These are phyloP conservation scores for Oreochromis niloticus DNA, from an alignment of 2,113 vertebrate genomes.

Conservation along the genomic window DNA sequence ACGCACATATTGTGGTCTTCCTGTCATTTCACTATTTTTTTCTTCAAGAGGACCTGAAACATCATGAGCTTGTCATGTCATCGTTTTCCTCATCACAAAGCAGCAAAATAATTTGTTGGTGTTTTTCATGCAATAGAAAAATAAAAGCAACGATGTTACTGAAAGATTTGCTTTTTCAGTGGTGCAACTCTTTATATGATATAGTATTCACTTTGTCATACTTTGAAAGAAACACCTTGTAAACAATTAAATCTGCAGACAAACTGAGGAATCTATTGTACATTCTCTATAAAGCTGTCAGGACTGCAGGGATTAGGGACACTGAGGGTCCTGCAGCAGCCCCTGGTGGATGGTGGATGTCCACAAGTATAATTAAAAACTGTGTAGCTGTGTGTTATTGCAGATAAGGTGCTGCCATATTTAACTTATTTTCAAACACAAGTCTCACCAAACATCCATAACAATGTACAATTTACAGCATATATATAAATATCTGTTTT, in stretches of 20 bases:
- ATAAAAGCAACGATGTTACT: background rate
- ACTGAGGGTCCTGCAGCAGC: background rate
- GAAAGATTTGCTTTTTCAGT: background rate
- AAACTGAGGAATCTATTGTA: background rate
- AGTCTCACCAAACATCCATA: too few species aligned
- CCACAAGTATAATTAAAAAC: background rate
- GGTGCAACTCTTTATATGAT: too few species aligned
- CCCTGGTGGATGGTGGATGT: background rate
- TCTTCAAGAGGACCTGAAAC: too few species aligned
- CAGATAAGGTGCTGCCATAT: too few species aligned
- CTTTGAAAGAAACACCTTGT: background rate
- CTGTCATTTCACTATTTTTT: too few species aligned
- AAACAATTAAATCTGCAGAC: background rate
- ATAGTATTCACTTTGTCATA: too few species aligned
- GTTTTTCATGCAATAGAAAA: background rate
- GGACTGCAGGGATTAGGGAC: too few species aligned
- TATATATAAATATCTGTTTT: background rate
- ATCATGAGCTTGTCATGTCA: too few species aligned
- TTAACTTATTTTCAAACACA: background rate
- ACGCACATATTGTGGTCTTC: too few species aligned
- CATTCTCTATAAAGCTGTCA: background rate
- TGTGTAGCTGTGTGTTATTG: too few species aligned
- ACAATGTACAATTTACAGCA: too few species aligned
- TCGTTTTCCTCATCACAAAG: too few species aligned
- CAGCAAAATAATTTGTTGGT: background rate